Base-by-base conservation (phyloP, 2,113 vertebrate genomes). In the Triplophysa rosa region DNA sequence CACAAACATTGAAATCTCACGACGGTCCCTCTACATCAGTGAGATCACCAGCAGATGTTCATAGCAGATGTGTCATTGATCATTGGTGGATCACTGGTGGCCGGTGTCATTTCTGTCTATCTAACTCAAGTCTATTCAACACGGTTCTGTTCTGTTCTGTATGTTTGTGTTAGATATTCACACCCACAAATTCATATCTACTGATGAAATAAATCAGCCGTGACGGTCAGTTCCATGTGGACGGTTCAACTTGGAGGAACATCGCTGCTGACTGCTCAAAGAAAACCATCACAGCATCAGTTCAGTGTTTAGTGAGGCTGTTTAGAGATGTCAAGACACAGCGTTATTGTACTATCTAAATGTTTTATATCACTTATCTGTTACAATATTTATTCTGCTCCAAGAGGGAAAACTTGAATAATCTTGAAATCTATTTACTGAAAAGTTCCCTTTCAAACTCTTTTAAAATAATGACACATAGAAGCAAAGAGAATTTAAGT, bases 41-140 rank as follows among this genome's bases (percentile, higher is more conserved):
- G 56, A 61, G 58, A 74, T 74, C 71, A 45, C 29, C 37, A 19
- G 12, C 71, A 74, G 71, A 74, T 74, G 71, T 33, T 13, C 24
- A 10, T 29, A 23, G 21, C 71, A 74, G 71, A 37, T 74, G 71
- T 45, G 71, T 23, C 40, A 63, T 47, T 63, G 71, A 63, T 74
- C 16, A 74, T 24, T 45, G 24, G 40, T 63, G 58, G n/a, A 29
- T 29, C 26, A 29, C 26, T 29, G 29, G 0, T 29, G 29, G 29
- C 33, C 16, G 4, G 26, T 24, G 23, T 26, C 47, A 74, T 74
- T 74, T 74, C 33, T 52, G 8, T 61, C n/a, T 17, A 24, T 74
- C 56, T 61, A 63, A 74, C 2, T 42, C 1, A 74, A 74, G 23
- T 54, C 58, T 74, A 52, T 52, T 52, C 13, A 29, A 70, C 49